These are phyloP conservation scores for Pristionchus mayeri DNA, from an alignment of 2,888 invertebrate genomes.

Conservation along the genomic window DNA sequence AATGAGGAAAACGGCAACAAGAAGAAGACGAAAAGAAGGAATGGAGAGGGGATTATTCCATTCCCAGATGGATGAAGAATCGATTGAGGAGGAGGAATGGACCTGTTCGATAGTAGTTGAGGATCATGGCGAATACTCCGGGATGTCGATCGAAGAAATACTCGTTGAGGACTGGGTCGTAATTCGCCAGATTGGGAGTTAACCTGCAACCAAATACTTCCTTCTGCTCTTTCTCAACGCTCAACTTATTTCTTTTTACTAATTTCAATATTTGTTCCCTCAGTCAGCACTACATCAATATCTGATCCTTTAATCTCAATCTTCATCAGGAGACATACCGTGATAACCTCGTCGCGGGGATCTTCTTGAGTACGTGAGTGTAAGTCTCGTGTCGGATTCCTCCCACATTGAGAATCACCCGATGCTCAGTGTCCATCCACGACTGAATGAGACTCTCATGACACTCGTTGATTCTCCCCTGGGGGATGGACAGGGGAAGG, in stretches of 20 bases:
- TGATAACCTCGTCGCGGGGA: constrained; percentile 86
- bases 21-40: background rate
- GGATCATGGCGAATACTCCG: constrained; percentile 90
- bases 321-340: constrained; percentile 55
- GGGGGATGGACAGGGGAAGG: background rate
- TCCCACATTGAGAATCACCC: constrained; percentile 92
- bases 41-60: background rate
- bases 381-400: constrained; percentile 86
- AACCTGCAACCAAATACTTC: constrained; percentile 79
- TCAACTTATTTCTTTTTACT: too few species aligned
- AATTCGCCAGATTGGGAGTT: constrained; percentile 96
- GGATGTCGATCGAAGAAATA: constrained; percentile 98
- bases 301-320: too few species aligned
- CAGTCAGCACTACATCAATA: too few species aligned
- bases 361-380: constrained; percentile 85
- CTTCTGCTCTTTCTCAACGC: too few species aligned
- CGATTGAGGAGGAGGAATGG: too few species aligned
- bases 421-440: constrained; percentile 87
- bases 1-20: background rate
- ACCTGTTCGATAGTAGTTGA: constrained; percentile 88
- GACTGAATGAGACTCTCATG: constrained; percentile 67
- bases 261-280: too few species aligned
- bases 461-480: too few species aligned
- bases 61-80: background rate
- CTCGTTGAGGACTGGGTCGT: constrained; percentile 98